Conservation (phyloP, 2,888 invertebrate genomes). For the Ophion slaviceki region DNA sequence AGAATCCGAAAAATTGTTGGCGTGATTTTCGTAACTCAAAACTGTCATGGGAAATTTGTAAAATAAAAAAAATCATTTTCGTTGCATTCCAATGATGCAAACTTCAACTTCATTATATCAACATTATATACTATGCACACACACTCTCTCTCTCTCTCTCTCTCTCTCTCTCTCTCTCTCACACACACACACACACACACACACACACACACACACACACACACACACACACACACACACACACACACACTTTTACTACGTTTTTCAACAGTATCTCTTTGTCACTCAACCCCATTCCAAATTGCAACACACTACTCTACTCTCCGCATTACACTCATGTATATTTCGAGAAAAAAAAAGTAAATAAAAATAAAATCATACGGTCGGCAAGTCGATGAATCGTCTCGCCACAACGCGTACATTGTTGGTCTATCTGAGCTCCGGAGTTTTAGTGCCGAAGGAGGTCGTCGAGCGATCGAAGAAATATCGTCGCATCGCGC, state of each 20-base stretch:
- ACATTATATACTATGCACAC: not conserved
- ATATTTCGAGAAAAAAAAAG: not conserved
- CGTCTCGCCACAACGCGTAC: conserved; percentile 2
- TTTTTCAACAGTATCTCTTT: conserved; percentile 15
- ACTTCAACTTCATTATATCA: not conserved
- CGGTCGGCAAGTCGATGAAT: not conserved
- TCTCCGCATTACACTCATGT: not conserved
- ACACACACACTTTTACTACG: not conserved
- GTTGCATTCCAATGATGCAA: no score
- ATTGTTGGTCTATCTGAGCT: conserved; percentile 10
- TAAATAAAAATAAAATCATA: not conserved
- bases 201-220: not conserved
- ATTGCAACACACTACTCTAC: not conserved
- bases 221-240: not conserved
- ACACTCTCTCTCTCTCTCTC: no score
- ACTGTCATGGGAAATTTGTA: no score
- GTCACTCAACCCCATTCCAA: not conserved
- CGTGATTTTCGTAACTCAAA: no score
- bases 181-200: not conserved
- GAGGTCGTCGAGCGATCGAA: conserved; percentile 39
- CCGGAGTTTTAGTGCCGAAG: conserved; percentile 9
- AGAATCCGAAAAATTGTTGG: no score
- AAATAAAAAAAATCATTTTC: no score
- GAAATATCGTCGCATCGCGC: conserved; percentile 32
- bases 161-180: no score